Evolutionary conservation across 2,113 vertebrate species (phyloP), one percentile per base, ranked within the genome.

Genomic region (Tragelaphus scriptus): DNA sequence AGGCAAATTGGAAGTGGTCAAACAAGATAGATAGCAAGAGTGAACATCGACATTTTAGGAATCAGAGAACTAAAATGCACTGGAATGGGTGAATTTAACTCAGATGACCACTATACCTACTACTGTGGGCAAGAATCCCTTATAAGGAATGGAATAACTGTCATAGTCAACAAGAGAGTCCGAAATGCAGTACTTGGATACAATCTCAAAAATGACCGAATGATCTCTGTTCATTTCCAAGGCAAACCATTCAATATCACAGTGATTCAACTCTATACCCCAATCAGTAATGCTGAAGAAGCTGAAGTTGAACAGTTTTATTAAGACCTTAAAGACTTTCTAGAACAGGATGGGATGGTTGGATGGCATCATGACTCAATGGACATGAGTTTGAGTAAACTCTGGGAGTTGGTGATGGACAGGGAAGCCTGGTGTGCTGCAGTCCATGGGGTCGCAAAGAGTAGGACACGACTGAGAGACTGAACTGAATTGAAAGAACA

Each of bases 381-480:
- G 17, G n/a, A 36, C n/a, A 11, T 36, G 65, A 71, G 17, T 71
- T 5, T 71, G n/a, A 71, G n/a, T 71, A 21, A 21, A 10, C n/a
- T 71, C 9, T 0, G 1, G 17, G 65, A 11, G 17, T 2, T 36
- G 65, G 65, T 71, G 4, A 71, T 71, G n/a, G 17, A 71, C 10
- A 21, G n/a, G n/a, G 65, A 71, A 0, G n/a, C n/a, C 65, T 36
- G 25, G 65, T 11, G 9, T 71, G 65, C 65, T 71, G n/a, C 65
- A 36, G 9, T 36, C n/a, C 9, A 21, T 36, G 65, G 17, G 17
- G 65, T 71, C 2, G 0, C n/a, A 19, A 68, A 71, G 4, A 21
- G 4, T 21, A 1, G 0, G 17, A 36, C 32, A 36, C 6, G 9
- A 71, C n/a, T 36, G n/a, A 11, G 32, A 9, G 0, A 71, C 17